Base-by-base conservation (phyloP, 2,888 invertebrate genomes). In the Dioctria linearis region DNA sequence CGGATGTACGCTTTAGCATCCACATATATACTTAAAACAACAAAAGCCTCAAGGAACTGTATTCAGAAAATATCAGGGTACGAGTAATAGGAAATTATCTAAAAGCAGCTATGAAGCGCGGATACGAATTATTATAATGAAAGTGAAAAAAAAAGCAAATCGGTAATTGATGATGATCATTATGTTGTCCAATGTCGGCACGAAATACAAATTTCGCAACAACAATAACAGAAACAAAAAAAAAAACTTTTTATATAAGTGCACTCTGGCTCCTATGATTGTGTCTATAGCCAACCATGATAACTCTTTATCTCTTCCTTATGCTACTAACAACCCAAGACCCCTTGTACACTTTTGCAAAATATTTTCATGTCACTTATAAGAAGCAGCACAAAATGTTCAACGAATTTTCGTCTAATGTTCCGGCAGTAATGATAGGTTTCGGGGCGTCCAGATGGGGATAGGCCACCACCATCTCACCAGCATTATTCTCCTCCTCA, bases 381-480 rank as follows among this genome's bases (percentile, higher is more conserved):
- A 63, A 43, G 63, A 46, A 76, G 37, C 63, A 76, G 37, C 63
- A 13, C 63, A 61, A 76, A 25, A 61, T 25, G 25, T 25, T 63
- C 61, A 76, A 40, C 76, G 61, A 63, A 76, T 63, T 76, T 73
- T 73, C 43, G 76, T 76, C 76, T 76, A 76, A 76, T 46, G 76
- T 42, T 63, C 63, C 46, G 40, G 39, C 61, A 11, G 46, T 76
- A 76, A 76, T 76, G 63, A 76, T 76, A 51, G 76, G 63, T 63
- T 76, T 63, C 49, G 13, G 46, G 51, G 13, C 46, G 13, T 37
- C 42, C 66, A 59, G 78, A 67, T 79, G 46, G 67, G 69, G 78
- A 67, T 79, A 59, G 67, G 69, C 67, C 67, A 79, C 79, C 79
- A 79, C 69, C 59, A 43, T 43, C 67, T 67, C 79, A 79, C 69